Evolutionary conservation across 2,888 invertebrate species (phyloP).

Genomic region (Gibbula magus): DNA sequence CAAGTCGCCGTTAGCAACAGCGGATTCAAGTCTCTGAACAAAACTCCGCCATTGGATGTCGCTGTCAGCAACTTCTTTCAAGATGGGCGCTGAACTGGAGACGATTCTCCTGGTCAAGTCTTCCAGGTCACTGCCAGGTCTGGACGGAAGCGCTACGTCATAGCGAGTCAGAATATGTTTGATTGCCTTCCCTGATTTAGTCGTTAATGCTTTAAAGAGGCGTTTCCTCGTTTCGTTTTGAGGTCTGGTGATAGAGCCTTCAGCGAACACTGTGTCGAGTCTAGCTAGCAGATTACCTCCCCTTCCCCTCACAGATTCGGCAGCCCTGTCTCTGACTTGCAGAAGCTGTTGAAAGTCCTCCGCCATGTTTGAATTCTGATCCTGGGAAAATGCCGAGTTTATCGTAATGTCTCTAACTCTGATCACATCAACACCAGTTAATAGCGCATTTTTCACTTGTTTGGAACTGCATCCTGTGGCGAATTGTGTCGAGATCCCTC

Average conservation of each 20-base stretch:
- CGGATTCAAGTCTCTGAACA: not conserved
- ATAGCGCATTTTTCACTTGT: conserved; percentile 53
- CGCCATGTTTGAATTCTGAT: conserved; percentile 56
- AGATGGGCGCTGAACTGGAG: not conserved
- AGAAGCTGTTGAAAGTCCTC: conserved; percentile 54
- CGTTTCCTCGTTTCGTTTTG: conserved; percentile 41
- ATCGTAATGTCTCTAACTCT: conserved; percentile 55
- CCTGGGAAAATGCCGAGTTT: conserved; percentile 34
- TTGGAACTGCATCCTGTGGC: conserved; percentile 55
- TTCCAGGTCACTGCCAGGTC: not conserved
- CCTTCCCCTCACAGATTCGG: conserved; percentile 42
- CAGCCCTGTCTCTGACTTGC: conserved; percentile 48
- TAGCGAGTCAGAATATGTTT: not conserved
- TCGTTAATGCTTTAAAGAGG: conserved; percentile 45
- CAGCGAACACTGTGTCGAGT: conserved; percentile 56
- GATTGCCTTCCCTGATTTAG: conserved; percentile 35
- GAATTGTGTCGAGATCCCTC: conserved; percentile 52
- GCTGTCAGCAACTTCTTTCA: not conserved
- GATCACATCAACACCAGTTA: conserved; percentile 53
- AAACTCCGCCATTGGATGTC: not conserved
- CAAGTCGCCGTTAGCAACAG: not conserved
- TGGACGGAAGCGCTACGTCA: not conserved
- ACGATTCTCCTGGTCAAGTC: not conserved
- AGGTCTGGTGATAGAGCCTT: conserved; percentile 46
- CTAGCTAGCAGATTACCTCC: conserved; percentile 50